Conservation (phyloP, 53 echinoderm and acorn worm genomes). For the Temnopleurus reevesii region DNA sequence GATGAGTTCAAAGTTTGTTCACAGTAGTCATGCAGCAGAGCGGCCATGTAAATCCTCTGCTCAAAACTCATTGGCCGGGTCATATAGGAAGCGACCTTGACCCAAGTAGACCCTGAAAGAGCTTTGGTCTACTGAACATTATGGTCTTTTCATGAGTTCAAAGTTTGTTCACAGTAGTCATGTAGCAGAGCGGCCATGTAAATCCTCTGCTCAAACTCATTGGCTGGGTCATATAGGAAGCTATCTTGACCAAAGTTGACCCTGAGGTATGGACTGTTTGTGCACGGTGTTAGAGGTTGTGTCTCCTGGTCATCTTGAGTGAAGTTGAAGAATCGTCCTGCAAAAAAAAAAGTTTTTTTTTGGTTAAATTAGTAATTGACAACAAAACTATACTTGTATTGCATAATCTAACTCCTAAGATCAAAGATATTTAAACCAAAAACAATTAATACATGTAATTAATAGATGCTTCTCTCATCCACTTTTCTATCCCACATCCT, state of each 20-base stretch:
- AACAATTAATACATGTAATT: too few relatives aligned
- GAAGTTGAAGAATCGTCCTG: constrained; percentile 51
- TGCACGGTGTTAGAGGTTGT: constrained; percentile 52
- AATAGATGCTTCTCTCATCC: too few relatives aligned
- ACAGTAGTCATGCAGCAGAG: constrained; percentile 62
- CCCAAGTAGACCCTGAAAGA: constrained; percentile 63
- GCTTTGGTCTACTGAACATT: not conserved
- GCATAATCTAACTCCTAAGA: too few relatives aligned
- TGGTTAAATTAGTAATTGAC: too few relatives aligned
- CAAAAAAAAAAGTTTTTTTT: too few relatives aligned
- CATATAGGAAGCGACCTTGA: constrained; percentile 41
- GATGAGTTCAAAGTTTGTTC: constrained; percentile 19
- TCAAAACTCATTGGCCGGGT: constrained; percentile 56
- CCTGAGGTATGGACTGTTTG: constrained; percentile 42
- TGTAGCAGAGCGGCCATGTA: constrained; percentile 65
- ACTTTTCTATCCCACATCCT: constrained; percentile 67
- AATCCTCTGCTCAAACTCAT: constrained; percentile 54
- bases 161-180: constrained; percentile 50
- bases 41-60: constrained; percentile 60
- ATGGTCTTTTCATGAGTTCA: not conserved
- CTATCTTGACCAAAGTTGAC: constrained; percentile 55
- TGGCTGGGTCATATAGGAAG: constrained; percentile 53
- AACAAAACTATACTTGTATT: too few relatives aligned
- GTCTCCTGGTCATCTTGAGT: constrained; percentile 16
- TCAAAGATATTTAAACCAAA: too few relatives aligned